Evolutionary conservation across 2,797 vertebrate genomes (phyloP), one percentile per base, ranked within the genome.

Genomic region (Cynopterus sphinx): DNA sequence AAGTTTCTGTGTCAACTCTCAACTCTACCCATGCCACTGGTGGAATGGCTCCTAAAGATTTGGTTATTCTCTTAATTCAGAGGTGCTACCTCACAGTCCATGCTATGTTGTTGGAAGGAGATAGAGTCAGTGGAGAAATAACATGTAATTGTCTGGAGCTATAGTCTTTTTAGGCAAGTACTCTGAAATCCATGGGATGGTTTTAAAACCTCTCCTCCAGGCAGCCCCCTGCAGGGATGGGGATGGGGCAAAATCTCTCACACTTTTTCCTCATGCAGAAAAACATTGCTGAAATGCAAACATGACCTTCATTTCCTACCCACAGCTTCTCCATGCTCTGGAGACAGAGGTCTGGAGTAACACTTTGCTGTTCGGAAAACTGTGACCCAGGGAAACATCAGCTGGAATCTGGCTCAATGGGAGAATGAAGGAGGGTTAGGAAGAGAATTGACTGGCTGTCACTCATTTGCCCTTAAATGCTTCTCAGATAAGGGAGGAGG

Each of bases 1-100:
- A 31, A 39, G 13, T 41, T 49, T 57, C 9, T 31, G 1, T 6
- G 15, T 10, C 55, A 19, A 21, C 39, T 17, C 53, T 13, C 24
- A 67, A 0, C 21, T 41, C 49, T 12, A 7, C 0, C 39, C 8
- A 0, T 0, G 0, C 15, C 26, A 2, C 6, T 1, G 8, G 46
- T 4, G 73, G 31, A 19, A 9, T 10, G 67, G 7, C 0, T 24
- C 55, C 70, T 24, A 2, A 9, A 71, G 39, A 4, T 26, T 59
- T 57, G 13, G 9, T 17, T 17, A 13, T 12, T 63, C 49, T 12
- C 61, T 77, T 22, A 19, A 36, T 33, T 68, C 26, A 19, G 55
- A 78, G 31, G 21, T 28, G 3, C 1, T 16, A 6, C 8, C 5
- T 26, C 41, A 26, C 13, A 31, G 2, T 2, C 16, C 31, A 6